Percentiles rank a stretch among this genome's conserved stretches.
These are phyloP conservation scores for Leptogaster cylindrica DNA, from an alignment of 2,888 invertebrate species.

Conservation along the genomic window DNA sequence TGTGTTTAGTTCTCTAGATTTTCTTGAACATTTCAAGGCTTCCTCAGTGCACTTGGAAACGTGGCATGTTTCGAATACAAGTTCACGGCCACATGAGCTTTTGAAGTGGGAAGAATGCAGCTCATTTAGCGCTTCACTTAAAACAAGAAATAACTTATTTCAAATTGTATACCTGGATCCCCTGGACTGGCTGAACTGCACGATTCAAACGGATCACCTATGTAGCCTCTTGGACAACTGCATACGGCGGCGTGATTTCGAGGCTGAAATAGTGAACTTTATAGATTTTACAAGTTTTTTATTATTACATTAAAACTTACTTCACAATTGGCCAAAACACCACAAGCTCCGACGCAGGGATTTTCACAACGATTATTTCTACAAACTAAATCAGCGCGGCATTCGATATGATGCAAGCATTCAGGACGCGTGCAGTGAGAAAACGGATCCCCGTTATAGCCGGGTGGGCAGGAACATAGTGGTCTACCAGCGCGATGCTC, in stretches of 20 bases:
- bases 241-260: slow-evolving; percentile 80
- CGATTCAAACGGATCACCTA: slow-evolving; percentile 76
- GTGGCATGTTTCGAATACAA: slow-evolving; percentile 38
- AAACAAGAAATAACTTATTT: no score
- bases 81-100: slow-evolving; percentile 43
- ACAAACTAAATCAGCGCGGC: slow-evolving; percentile 74
- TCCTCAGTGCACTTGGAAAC: neutral
- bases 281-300: neutral
- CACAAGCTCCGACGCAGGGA: slow-evolving; percentile 79
- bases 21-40: slow-evolving; percentile 26
- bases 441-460: slow-evolving; percentile 81
- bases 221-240: slow-evolving; percentile 77
- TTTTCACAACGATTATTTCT: slow-evolving; percentile 79
- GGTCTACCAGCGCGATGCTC: slow-evolving; percentile 70
- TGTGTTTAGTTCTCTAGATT: neutral
- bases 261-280: slow-evolving; percentile 57
- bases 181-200: slow-evolving; percentile 78
- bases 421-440: slow-evolving; percentile 75
- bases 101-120: no score
- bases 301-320: slow-evolving; percentile 61
- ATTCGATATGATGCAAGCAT: slow-evolving; percentile 79
- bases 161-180: no score
- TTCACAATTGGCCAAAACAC: slow-evolving; percentile 77
- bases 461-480: slow-evolving; percentile 80
- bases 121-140: neutral